These are phyloP conservation scores for Neotoxoptera formosana DNA, from an alignment of 1,140 invertebrate species.

Conservation along the genomic window DNA sequence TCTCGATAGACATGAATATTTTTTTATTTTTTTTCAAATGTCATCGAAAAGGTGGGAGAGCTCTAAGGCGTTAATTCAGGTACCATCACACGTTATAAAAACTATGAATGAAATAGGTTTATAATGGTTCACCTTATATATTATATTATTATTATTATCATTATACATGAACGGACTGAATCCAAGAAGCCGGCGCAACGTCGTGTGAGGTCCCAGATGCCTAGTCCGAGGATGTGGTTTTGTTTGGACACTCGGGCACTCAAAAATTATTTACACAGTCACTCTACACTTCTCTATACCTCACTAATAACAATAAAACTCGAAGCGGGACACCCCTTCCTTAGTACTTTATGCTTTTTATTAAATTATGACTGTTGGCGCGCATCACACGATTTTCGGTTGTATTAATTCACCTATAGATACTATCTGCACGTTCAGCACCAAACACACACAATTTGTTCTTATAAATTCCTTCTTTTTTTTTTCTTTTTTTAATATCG, in stretches of 20 bases:
- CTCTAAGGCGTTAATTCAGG: slow-evolving; percentile 18
- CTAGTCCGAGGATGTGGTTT: slow-evolving; percentile 42
- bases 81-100: slow-evolving; percentile 21
- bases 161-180: slow-evolving; percentile 20
- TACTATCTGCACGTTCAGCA: background rate
- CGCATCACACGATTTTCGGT: slow-evolving; percentile 22
- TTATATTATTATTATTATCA: slow-evolving; percentile 36
- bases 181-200: slow-evolving; percentile 22
- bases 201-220: slow-evolving; percentile 49
- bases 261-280: slow-evolving; percentile 54
- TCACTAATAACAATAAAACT: slow-evolving; percentile 49
- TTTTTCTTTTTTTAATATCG: background rate
- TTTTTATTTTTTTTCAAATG: slow-evolving; percentile 22
- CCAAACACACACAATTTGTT: background rate
- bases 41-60: slow-evolving; percentile 1
- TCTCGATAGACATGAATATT: background rate
- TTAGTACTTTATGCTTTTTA: slow-evolving; percentile 37
- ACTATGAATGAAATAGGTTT: slow-evolving; percentile 46
- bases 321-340: slow-evolving; percentile 21
- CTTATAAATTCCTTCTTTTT: background rate
- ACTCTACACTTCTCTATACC: slow-evolving; percentile 44
- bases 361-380: slow-evolving; percentile 45
- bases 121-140: slow-evolving; percentile 21
- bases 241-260: slow-evolving; percentile 50
- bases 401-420: slow-evolving; percentile 2